Base-by-base conservation (phyloP, 2,888 invertebrate genomes). In the Prenolepis imparis region DNA sequence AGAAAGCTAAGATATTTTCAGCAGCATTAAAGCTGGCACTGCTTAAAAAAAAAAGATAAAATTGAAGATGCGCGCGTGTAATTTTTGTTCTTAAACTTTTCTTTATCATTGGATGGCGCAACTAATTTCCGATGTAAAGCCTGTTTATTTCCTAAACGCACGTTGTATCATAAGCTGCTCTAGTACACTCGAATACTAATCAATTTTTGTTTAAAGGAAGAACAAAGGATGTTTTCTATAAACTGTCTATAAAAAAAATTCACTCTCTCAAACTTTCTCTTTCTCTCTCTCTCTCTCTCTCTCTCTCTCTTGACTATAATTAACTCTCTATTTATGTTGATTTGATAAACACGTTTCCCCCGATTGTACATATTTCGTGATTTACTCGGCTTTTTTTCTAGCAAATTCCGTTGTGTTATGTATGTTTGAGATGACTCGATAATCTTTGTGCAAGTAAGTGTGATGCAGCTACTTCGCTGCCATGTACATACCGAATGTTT, bases 381-480 rank as follows among this genome's bases (percentile, higher is more conserved):
- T 41, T 59, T 70, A 70, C 28, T 55, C 72, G 12, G 28, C 32
- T 72, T 59, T 32, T 44, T 18, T 39, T n/a, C n/a, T 41, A n/a
- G 32, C 36, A 18, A 48, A 68, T 3, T 68, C 52, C 32, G 2
- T 3, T 48, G 36, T 78, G 39, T 57, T 70, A 59, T 32, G 57
- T 72, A 44, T 80, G 73, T 80, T 80, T 80, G 73, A 72, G 57
- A 59, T 59, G n/a, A 72, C 1, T 44, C 41, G 39, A 59, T 78
- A 77, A 77, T 39, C 44, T 32, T 73, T 80, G 73, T 73, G 39
- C 52, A 59, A 72, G 21, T 59, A 57, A 57, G 55, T 36, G 78
- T 80, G 78, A 80, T 32, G 24, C 41, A 59, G 41, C 21, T 41
- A 78, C 24, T 72, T 59, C 39, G 41, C 12, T 32, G 18, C 21